phyloP scores from a whole-genome alignment of 1,140 invertebrate species.

The Anastatus disparis region DNA sequence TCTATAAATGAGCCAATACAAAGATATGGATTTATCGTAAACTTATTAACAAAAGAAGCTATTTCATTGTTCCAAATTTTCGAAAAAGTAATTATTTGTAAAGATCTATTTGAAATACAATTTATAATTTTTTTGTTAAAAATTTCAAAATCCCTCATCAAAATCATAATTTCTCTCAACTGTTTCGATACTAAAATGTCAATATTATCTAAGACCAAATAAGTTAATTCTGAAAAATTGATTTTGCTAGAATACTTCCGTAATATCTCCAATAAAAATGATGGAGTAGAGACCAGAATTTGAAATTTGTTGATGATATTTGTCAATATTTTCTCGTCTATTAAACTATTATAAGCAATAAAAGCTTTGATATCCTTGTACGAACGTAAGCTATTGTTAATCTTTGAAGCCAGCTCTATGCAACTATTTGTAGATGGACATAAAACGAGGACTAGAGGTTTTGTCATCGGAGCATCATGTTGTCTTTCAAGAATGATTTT shows the following conservation, averaged over 20 bases:
- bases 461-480: constrained; percentile 29
- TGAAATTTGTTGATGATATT: constrained; percentile 62
- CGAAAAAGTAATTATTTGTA: constrained; percentile 56
- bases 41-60: constrained; percentile 46
- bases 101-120: constrained; percentile 36
- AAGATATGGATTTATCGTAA: constrained; percentile 53
- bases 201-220: constrained; percentile 59
- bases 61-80: constrained; percentile 53
- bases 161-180: constrained; percentile 31
- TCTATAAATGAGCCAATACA: constrained; percentile 63
- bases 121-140: constrained; percentile 47
- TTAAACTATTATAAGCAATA: constrained; percentile 54
- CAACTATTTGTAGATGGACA: constrained; percentile 56
- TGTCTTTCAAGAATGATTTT: constrained; percentile 45
- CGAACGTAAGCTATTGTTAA: constrained; percentile 42
- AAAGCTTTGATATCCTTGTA: constrained; percentile 48
- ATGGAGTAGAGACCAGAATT: constrained; percentile 61
- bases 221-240: constrained; percentile 53
- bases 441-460: constrained; percentile 53
- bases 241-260: constrained; percentile 47
- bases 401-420: constrained; percentile 46
- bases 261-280: constrained; percentile 54
- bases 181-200: constrained; percentile 61
- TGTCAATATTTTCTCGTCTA: constrained; percentile 51
- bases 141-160: constrained; percentile 51